Conservation (phyloP, 1,140 invertebrate species). For the Drosophila ironensis region DNA sequence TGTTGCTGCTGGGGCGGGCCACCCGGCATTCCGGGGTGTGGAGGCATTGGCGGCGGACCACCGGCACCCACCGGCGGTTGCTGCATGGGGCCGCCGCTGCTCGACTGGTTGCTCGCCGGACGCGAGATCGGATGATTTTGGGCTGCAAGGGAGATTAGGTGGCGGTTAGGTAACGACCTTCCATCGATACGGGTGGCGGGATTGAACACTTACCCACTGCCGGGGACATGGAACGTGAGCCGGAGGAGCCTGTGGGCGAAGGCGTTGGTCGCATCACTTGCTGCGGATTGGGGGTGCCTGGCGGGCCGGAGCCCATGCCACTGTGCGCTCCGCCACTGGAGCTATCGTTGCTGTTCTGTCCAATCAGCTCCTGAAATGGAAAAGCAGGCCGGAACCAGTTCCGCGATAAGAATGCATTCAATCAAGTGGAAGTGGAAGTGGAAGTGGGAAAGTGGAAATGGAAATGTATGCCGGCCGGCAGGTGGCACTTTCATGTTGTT, state of each 20-base stretch:
- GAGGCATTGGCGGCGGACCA: conserved; percentile 88
- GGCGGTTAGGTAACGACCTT: not conserved
- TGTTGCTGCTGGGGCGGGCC: conserved; percentile 77
- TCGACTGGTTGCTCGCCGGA: conserved; percentile 93
- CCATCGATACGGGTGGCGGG: too few relatives aligned
- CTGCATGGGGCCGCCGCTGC: conserved; percentile 82
- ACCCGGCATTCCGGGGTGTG: conserved; percentile 50
- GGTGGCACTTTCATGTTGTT: conserved; percentile 36
- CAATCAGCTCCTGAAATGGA: conserved; percentile 89
- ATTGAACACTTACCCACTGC: conserved; percentile 92
- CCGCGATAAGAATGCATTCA: conserved; percentile 15
- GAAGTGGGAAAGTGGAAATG: conserved; percentile 12
- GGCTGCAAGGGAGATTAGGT: conserved; percentile 15
- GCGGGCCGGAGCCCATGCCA: conserved; percentile 89
- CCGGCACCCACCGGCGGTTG: conserved; percentile 83
- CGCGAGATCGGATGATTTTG: conserved; percentile 83
- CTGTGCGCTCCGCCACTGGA: conserved; percentile 86
- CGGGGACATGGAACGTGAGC: conserved; percentile 97
- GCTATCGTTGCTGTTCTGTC: conserved; percentile 92
- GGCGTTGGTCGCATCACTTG: conserved; percentile 91
- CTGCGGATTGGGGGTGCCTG: conserved; percentile 87
- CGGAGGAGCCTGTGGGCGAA: conserved; percentile 93
- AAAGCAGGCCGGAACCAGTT: conserved; percentile 27
- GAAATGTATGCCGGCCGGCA: conserved; percentile 43
- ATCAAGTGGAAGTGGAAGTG: conserved; percentile 3